Base-by-base conservation (phyloP, 2,797 vertebrate genomes). In the Channa striata region DNA sequence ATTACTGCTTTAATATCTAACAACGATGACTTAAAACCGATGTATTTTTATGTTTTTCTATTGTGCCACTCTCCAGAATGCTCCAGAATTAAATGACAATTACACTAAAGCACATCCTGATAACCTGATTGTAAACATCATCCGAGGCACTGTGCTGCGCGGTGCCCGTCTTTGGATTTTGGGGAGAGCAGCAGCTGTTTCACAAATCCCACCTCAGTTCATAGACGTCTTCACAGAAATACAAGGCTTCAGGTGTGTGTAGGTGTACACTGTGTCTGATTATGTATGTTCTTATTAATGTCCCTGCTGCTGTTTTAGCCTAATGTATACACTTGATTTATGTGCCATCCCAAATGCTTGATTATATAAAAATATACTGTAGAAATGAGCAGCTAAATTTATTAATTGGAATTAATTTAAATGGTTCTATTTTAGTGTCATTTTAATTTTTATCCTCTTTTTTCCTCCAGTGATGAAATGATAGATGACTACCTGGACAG, bases 141-240 rank as follows among this genome's bases (percentile, higher is more conserved):
- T 95, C 65, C 81, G 89, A 36, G 93, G 94, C 1, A 85, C 77
- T 3, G 50, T 95, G 71, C 81, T 95, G 21, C 89, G 59, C 2
- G 60, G 75, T 0, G 92, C 90, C 6, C 57, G 30, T 2, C 0
- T 95, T 49, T 95, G 94, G 94, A 89, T 95, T 74, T 89, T 93
- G 6, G 87, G 92, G 16, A 86, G 93, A 59, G 51, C 30, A 0
- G 77, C 83, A 0, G 86, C 91, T 0, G 56, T 87, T 25, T 67
- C 80, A 25, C 71, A 75, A 50, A 92, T 95, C 50, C 94, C 94
- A 1, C 21, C 82, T 4, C 5, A 72, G 1, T 87, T 77, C 30
- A 64, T 94, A 0, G 88, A 93, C 33, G 59, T 68, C 0, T 36
- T 81, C 42, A 88, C 90, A 9, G 93, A 93, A 77, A 67, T 95